Percentiles rank a stretch among this genome's conserved stretches.
phyloP scores from a whole-genome alignment of 92 coral and sea anemone species.

The Diadumene lineata region DNA sequence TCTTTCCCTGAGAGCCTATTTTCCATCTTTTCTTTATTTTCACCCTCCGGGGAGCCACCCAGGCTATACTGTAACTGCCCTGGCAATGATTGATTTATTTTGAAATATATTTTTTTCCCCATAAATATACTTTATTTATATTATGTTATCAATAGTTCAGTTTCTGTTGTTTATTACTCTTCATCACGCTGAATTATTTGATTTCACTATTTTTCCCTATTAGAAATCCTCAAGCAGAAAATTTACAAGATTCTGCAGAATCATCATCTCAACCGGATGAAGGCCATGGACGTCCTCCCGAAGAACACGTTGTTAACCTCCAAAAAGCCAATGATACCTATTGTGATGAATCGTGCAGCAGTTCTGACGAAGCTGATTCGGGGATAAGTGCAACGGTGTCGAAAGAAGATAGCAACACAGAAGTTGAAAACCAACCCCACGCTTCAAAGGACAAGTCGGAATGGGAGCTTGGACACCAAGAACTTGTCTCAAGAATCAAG shows the following conservation, averaged over 20 bases:
- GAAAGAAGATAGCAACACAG: neutral
- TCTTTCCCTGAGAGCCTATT: too few relatives aligned
- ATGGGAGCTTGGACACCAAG: constrained; percentile 1
- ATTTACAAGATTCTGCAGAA: neutral
- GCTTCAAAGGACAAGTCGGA: neutral
- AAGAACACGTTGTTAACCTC: neutral
- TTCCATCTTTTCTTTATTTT: too few relatives aligned
- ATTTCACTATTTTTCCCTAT: neutral
- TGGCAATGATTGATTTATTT: too few relatives aligned
- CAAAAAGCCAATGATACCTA: neutral
- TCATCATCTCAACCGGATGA: neutral
- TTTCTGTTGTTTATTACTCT: too few relatives aligned
- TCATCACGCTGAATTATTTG: neutral
- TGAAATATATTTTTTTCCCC: too few relatives aligned
- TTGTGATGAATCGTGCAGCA: neutral
- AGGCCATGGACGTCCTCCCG: neutral
- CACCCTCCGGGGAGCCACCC: too few relatives aligned
- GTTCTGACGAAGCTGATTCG: constrained; percentile 2
- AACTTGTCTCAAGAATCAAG: constrained; percentile 9
- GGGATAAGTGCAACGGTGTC: neutral
- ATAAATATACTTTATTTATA: too few relatives aligned
- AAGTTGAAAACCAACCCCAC: neutral
- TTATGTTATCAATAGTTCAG: too few relatives aligned
- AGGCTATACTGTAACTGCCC: too few relatives aligned
- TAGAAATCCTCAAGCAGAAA: neutral